Evolutionary conservation across 2,888 invertebrate species (phyloP).

Genomic region (Ophion costatus): DNA sequence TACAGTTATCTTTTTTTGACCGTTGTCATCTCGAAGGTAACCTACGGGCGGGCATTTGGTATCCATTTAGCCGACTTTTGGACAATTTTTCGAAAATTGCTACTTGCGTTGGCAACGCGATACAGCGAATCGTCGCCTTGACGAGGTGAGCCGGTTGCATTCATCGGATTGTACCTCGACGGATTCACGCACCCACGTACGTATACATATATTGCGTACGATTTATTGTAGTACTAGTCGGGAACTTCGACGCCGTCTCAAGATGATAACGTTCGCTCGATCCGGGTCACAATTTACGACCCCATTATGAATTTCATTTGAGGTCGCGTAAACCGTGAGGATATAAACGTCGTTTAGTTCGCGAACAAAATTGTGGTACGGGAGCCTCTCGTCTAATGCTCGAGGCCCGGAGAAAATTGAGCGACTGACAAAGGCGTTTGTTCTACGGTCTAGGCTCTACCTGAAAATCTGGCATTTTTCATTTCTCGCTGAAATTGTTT

Average conservation of each 20-base stretch:
- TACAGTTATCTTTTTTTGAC: too few species aligned
- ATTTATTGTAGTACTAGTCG: slow-evolving; percentile 29
- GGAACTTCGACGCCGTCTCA: slow-evolving; percentile 39
- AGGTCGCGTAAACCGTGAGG: slow-evolving; percentile 56
- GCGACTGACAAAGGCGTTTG: slow-evolving; percentile 5
- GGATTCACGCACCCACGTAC: background rate
- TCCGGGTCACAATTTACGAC: slow-evolving; percentile 66
- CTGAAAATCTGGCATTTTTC: too few species aligned
- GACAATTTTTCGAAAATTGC: too few species aligned
- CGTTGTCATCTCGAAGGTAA: too few species aligned
- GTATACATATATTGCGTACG: slow-evolving; percentile 1
- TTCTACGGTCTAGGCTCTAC: background rate
- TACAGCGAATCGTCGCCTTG: too few species aligned
- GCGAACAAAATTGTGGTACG: slow-evolving; percentile 26
- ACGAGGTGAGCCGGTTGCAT: background rate
- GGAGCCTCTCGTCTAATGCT: slow-evolving; percentile 12
- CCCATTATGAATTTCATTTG: slow-evolving; percentile 66
- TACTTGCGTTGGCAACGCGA: too few species aligned
- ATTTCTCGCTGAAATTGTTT: too few species aligned
- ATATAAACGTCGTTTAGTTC: slow-evolving; percentile 57
- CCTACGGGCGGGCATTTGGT: too few species aligned
- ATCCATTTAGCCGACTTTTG: too few species aligned
- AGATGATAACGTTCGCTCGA: slow-evolving; percentile 63
- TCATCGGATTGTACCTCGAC: background rate
- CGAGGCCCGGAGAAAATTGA: slow-evolving; percentile 1